Percentiles rank a stretch among this genome's conserved stretches.
phyloP scores from a whole-genome alignment of 2,888 invertebrate genomes.

The Tridacna gigas region DNA sequence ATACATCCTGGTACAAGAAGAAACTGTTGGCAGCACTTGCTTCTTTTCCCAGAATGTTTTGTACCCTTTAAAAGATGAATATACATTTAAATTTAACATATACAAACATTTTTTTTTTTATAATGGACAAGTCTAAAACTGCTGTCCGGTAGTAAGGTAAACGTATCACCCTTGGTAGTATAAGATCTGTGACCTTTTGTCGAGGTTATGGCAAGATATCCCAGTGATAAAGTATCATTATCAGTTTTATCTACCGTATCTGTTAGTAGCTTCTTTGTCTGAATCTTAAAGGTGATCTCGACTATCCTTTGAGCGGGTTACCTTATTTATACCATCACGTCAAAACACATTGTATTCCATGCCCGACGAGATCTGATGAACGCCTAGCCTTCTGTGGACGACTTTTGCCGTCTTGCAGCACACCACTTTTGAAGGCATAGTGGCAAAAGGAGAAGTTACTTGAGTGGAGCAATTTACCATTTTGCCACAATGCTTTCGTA shows the following conservation, averaged over 20 bases:
- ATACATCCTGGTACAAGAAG: too few species aligned
- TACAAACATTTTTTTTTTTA: too few species aligned
- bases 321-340: constrained; percentile 6
- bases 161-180: not conserved
- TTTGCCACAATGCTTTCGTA: not conserved
- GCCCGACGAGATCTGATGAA: not conserved
- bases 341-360: constrained; percentile 18
- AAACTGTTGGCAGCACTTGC: too few species aligned
- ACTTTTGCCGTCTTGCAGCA: not conserved
- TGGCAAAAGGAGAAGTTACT: not conserved
- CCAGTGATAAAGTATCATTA: constrained; percentile 38
- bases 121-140: not conserved
- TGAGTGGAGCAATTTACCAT: not conserved
- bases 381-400: not conserved
- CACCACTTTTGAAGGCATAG: not conserved
- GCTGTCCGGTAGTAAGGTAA: not conserved
- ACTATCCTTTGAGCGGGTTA: constrained; percentile 8
- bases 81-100: too few species aligned
- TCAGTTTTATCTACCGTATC: constrained; percentile 33
- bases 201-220: constrained; percentile 39
- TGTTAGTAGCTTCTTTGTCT: constrained; percentile 37
- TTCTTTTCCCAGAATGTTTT: too few species aligned
- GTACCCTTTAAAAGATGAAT: too few species aligned
- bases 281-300: constrained; percentile 13
- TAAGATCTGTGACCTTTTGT: constrained; percentile 29